Base-by-base conservation (phyloP, 2,113 vertebrate genomes). In the Platichthys flesus region DNA sequence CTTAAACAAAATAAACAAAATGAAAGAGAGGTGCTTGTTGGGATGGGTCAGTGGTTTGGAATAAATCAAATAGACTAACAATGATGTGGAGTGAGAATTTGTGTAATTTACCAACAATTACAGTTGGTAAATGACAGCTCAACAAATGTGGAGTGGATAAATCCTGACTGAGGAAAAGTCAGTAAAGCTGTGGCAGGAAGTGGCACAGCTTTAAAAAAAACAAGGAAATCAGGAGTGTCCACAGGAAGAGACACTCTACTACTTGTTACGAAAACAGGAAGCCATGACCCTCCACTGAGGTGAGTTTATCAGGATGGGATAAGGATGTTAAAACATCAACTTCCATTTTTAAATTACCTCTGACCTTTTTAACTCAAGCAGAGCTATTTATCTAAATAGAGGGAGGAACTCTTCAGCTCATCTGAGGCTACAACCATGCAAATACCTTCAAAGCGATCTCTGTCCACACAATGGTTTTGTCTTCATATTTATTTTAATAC, bases 211-310 rank as follows among this genome's bases (percentile, higher is more conserved):
- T 49, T 3, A 49, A 49, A 49, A 47, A 18, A 42, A 13, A 13
- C 81, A 67, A 85, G 81, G 81, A 86, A 76, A 81, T 71, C 31
- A 72, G 76, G 74, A 87, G 42, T 40, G 35, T 82, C 59, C 76
- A 67, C 74, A 87, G 87, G 87, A 88, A 85, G 66, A 80, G 40
- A 73, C 69, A 47, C 55, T 84, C 75, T 16, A 61, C 37, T 49
- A 54, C 26, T 18, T 15, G 54, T 23, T 59, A 79, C 2, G 9
- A 42, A 86, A 83, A 88, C 90, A 90, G 90, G 90, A 92, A 85
- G 68, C 10, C 49, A 62, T 49, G 18, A 31, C 1, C 31, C 31
- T 31, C 31, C 31, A 31, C 31, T 31, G 31, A 31, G 31, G 5
- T 31, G 31, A 68, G 49, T 15, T 40, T 63, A 51, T 47, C 74